Evolutionary conservation across 2,797 vertebrate species (phyloP).

Genomic region (Semotilus atromaculatus): DNA sequence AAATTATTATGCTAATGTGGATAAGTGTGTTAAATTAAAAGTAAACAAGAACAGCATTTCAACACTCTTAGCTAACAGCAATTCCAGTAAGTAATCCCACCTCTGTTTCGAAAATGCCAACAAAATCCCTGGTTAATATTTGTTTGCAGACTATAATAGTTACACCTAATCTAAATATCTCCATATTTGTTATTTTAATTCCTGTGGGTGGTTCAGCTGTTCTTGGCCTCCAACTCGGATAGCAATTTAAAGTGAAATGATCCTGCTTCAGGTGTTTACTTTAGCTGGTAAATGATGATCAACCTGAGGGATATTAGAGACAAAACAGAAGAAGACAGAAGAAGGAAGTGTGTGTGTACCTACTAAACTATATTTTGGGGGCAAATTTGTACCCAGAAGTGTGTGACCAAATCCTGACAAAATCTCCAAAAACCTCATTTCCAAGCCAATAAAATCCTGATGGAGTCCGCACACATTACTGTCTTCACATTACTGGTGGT

Average conservation of each 20-base stretch:
- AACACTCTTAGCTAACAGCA: constrained; percentile 14
- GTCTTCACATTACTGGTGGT: neutral
- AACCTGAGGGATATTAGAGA: neutral
- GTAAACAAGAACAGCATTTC: constrained; percentile 19
- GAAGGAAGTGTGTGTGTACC: too few relatives aligned
- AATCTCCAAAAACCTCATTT: neutral
- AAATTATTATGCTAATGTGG: constrained; percentile 21
- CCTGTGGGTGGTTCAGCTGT: constrained; percentile 18
- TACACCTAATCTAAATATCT: constrained; percentile 41
- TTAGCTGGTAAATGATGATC: constrained; percentile 9
- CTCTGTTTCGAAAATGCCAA: constrained; percentile 29
- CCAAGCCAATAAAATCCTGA: neutral
- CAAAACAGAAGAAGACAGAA: neutral
- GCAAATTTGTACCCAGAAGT: too few relatives aligned
- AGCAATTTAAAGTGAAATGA: constrained; percentile 38
- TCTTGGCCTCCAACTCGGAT: constrained; percentile 12
- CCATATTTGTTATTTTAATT: constrained; percentile 46
- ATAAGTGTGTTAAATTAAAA: constrained; percentile 22
- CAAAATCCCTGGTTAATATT: constrained; percentile 42
- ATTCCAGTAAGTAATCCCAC: constrained; percentile 20
- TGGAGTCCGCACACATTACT: neutral
- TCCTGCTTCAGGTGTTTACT: constrained; percentile 31
- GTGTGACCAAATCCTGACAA: too few relatives aligned
- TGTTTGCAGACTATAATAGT: constrained; percentile 41
- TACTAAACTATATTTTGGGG: too few relatives aligned